Base-by-base conservation (phyloP, 2,888 invertebrate genomes). In the Neoscelio sp. region DNA sequence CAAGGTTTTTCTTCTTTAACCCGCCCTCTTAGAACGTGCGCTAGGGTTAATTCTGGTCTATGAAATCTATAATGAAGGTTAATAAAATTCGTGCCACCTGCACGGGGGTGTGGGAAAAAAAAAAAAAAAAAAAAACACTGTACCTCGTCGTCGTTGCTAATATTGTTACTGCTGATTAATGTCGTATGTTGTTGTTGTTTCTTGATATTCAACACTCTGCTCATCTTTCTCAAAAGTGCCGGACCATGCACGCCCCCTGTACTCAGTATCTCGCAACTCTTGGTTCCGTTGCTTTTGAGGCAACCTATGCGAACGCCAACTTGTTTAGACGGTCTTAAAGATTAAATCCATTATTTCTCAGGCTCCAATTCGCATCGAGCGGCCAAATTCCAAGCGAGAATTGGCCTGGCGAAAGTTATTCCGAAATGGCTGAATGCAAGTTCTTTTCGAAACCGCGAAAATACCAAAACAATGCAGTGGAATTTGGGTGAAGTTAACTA, bases 121-220 rank as follows among this genome's bases (percentile, higher is more conserved):
- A n/a, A n/a, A 78, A 70, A 42, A 60, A 44, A 77, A 78, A 70
- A 42, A 60, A 44, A 77, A 76, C 79, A 80, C 77, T 58, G 56
- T 83, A 82, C 77, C 81, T 85, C 82, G 80, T 83, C 85, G 83
- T 86, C 84, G 83, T 84, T 85, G 86, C 88, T 87, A 85, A 83
- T 82, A 77, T 81, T 85, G 84, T 86, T 88, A 86, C 83, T 81
- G 87, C 86, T 89, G 84, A 84, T 87, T 88, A 89, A 90, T 90
- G 89, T 89, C 87, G 87, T 89, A 86, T 88, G 89, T 89, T 87
- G 87, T 88, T 89, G 89, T 88, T 88, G 87, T 88, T 88, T 89
- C 88, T 89, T 83, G 86, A 88, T 88, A 87, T 86, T 87, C 87
- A 86, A 81, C 46, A 70, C 62, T 68, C 58, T 58, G 52, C 70